Conservation (phyloP, 2,797 vertebrate species). For the Limosa lapponica region DNA sequence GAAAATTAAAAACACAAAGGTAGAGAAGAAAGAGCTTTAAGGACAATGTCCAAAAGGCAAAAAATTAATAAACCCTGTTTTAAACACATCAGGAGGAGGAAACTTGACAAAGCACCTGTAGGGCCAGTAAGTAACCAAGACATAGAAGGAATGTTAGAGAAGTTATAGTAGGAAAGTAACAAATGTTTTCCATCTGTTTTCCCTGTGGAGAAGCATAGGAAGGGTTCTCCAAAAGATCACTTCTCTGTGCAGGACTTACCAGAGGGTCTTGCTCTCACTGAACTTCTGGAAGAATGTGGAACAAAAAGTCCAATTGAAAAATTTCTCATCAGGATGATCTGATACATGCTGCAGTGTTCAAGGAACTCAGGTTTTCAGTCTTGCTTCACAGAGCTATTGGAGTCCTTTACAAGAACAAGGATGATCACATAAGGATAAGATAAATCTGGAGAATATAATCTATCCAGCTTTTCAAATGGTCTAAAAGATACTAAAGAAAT, state of each 20-base stretch:
- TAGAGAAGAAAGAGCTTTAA: background rate
- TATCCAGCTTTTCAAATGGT: background rate
- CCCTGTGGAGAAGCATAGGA: background rate
- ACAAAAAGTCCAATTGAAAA: background rate
- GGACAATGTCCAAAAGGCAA: background rate
- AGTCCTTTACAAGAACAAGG: background rate
- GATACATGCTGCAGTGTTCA: background rate
- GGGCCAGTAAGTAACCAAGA: background rate
- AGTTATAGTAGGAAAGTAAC: background rate
- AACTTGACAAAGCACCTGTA: background rate
- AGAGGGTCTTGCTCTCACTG: background rate
- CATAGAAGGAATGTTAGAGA: background rate
- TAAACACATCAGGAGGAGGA: background rate
- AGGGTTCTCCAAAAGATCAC: background rate
- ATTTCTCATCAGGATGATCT: background rate
- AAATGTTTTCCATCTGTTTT: background rate
- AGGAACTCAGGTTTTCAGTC: background rate
- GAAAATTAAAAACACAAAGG: background rate
- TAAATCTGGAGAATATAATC: background rate
- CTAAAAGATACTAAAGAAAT: background rate
- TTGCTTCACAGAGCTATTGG: background rate
- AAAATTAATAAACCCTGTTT: constrained; percentile 2
- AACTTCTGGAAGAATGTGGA: background rate
- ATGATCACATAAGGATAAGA: background rate
- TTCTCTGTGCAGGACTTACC: background rate